Conservation (phyloP, 2,113 vertebrate species). For the Galeopterus variegatus region DNA sequence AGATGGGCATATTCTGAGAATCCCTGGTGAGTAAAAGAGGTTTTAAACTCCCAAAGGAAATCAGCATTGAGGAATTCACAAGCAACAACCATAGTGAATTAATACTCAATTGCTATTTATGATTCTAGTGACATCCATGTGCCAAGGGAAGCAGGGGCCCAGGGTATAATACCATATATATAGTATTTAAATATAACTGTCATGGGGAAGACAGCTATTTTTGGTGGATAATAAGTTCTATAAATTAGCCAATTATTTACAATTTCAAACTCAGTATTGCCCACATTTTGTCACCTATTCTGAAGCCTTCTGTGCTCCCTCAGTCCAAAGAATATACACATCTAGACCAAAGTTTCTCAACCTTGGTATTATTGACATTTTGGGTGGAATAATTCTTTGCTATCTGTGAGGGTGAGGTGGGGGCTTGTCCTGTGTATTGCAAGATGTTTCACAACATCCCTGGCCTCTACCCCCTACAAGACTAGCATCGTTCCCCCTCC, state of each 20-base stretch:
- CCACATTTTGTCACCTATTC: background rate
- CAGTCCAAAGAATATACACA: background rate
- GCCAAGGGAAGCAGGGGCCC: background rate
- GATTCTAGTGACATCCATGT: background rate
- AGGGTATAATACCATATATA: too few species aligned
- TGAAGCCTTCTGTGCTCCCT: background rate
- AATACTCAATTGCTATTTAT: background rate
- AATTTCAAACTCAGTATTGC: background rate
- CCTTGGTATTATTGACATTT: background rate
- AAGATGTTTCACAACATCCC: background rate
- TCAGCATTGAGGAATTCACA: background rate
- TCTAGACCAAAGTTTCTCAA: background rate
- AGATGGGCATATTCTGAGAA: constrained; percentile 44
- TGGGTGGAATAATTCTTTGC: background rate
- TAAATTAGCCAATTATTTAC: constrained; percentile 26
- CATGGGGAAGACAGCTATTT: background rate
- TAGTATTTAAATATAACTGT: background rate
- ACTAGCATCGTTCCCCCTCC: background rate
- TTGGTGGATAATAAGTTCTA: background rate
- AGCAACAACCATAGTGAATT: background rate
- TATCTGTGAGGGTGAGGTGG: background rate
- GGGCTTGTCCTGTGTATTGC: background rate
- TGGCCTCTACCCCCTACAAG: background rate
- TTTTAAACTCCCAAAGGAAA: background rate
- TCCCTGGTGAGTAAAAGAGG: background rate